Conservation (phyloP, 2,797 vertebrate species). For the Tragelaphus oryx region DNA sequence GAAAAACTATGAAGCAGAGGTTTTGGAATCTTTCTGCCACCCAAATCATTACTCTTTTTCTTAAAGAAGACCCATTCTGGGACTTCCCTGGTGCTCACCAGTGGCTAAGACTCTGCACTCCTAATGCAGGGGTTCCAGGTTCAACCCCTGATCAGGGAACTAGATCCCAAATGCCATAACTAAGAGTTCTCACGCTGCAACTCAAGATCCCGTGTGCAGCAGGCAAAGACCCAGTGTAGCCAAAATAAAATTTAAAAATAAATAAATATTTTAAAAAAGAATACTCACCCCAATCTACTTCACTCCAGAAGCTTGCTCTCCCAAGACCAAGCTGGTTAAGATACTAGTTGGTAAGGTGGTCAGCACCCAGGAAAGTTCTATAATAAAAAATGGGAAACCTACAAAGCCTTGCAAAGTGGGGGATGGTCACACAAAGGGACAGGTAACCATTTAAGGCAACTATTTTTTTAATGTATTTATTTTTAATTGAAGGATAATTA, state of each 20-base stretch:
- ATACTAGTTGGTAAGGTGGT: not conserved
- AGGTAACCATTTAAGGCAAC: not conserved
- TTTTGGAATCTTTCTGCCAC: not conserved
- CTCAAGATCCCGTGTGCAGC: accelerated
- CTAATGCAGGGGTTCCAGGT: not conserved
- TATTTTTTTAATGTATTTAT: not conserved
- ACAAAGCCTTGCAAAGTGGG: not conserved
- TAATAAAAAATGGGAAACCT: not conserved
- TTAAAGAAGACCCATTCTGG: not conserved
- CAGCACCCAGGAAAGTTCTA: not conserved
- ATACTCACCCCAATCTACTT: not conserved
- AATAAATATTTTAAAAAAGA: not conserved
- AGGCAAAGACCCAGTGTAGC: not conserved
- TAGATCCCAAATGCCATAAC: not conserved
- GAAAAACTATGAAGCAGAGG: not conserved
- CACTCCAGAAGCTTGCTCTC: not conserved
- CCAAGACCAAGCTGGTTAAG: not conserved
- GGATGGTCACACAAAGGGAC: not conserved
- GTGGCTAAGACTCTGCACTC: not conserved
- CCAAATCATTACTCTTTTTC: not conserved
- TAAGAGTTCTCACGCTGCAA: not conserved
- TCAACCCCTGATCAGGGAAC: not conserved
- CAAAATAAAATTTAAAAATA: not conserved
- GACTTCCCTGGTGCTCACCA: not conserved
- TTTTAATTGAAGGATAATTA: not conserved